Evolutionary conservation across 2,888 invertebrate genomes (phyloP), one percentile per base, ranked within the genome.

Genomic region (Dicyrtoma fusca): DNA sequence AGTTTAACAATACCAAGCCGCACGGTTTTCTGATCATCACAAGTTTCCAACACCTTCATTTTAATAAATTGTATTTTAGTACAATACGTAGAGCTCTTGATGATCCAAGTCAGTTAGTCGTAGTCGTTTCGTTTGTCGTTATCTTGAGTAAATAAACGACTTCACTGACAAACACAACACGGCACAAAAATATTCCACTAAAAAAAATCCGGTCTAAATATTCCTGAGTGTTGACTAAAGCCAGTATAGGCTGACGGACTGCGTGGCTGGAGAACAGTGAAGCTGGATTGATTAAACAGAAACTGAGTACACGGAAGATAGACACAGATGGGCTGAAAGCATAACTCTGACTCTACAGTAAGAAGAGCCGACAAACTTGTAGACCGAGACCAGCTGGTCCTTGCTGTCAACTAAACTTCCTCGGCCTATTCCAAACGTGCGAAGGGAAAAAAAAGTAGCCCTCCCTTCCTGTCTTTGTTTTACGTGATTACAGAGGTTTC

Each of bases 1-100:
- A 85, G 81, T 64, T 84, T 82, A 21, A 85, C 84, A 72, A 85
- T 84, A 55, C 85, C 85, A 69, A 85, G 75, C 47, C 77, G 53
- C 10, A 79, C 76, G 23, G 77, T 78, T 72, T 77, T 79, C 68
- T 78, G 77, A 65, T 78, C 78, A 57, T 79, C 78, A 23, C 62
- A 74, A 14, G 77, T 74, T 69, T 77, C 77, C 17, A 79, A 64
- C 49, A 79, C 73, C 72, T 78, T 79, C 79, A 79, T 79, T 75
- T 65, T 55, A 2, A 34, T 34, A 3, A 5, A 5, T 34, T 34
- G 8, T 34, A 34, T 34, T 34, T 34, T 34, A 34, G 8, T 34
- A 34, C 3, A 34, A 34, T 5, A n/a, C n/a, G 8, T 34, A 34
- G 34, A 34, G 34, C 8, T 8, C 34, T 34, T 34, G 34, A 34